These are phyloP conservation scores for Epicampocera succincta DNA, from an alignment of 2,888 invertebrate genomes.

Conservation along the genomic window DNA sequence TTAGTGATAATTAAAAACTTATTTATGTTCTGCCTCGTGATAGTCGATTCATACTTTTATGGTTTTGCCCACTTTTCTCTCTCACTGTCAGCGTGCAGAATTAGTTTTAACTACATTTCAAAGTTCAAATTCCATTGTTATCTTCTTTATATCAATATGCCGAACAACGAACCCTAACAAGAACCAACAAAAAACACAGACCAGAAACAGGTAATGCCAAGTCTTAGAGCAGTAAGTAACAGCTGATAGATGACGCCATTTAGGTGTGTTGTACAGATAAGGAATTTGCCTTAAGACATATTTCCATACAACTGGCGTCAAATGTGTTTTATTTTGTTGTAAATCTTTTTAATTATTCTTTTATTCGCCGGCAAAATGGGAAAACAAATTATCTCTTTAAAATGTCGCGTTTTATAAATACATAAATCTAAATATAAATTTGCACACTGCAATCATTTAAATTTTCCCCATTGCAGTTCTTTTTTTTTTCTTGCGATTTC, in stretches of 20 bases:
- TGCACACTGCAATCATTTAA: neutral
- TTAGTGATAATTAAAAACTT: too few relatives aligned
- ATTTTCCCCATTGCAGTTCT: neutral
- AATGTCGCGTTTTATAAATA: neutral
- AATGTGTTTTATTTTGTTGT: too few relatives aligned
- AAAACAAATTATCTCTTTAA: neutral
- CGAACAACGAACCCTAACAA: too few relatives aligned
- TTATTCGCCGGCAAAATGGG: neutral
- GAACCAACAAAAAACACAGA: too few relatives aligned
- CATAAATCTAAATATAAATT: neutral
- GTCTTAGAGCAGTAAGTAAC: slow-evolving; percentile 1
- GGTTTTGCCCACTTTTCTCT: neutral
- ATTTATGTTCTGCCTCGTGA: too few relatives aligned
- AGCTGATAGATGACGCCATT: neutral
- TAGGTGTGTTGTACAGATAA: too few relatives aligned
- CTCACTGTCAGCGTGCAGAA: neutral
- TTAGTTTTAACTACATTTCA: neutral
- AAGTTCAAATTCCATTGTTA: neutral
- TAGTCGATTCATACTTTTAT: neutral
- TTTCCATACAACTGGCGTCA: too few relatives aligned
- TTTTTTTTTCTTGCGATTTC: neutral
- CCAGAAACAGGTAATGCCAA: too few relatives aligned
- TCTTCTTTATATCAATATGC: neutral
- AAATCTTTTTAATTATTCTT: too few relatives aligned
- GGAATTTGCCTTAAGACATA: too few relatives aligned